Percentiles rank a stretch among this genome's conserved stretches.
Evolutionary conservation across 2,888 invertebrate genomes (phyloP).

Genomic region (Beris chalybata): DNA sequence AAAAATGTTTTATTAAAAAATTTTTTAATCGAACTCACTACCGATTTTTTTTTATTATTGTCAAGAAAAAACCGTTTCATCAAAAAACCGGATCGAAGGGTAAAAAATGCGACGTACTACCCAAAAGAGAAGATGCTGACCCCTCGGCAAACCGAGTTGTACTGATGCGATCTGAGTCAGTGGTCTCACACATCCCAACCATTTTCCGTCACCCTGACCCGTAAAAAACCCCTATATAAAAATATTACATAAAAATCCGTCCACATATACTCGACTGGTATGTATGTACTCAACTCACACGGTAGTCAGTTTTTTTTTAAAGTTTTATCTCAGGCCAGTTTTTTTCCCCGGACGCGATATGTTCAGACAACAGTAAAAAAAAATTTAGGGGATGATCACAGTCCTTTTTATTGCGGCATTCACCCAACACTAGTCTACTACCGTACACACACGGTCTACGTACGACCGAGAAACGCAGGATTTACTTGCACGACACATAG

Average conservation of each 20-base stretch:
- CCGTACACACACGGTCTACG: neutral
- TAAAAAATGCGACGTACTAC: constrained; percentile 6
- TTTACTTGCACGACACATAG: neutral
- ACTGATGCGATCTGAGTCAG: constrained; percentile 39
- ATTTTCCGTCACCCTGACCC: constrained; percentile 16
- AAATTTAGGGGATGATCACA: constrained; percentile 20
- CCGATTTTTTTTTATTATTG: neutral
- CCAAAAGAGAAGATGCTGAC: constrained; percentile 39
- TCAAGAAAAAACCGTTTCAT: neutral
- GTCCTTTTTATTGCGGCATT: constrained; percentile 15
- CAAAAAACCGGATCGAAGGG: neutral
- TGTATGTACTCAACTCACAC: neutral
- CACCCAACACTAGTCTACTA: too few relatives aligned
- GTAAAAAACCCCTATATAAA: constrained; percentile 13
- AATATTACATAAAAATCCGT: constrained; percentile 17
- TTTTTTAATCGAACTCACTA: neutral
- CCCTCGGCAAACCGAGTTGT: constrained; percentile 40
- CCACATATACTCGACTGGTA: constrained; percentile 5
- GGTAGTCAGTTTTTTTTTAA: constrained; percentile 13
- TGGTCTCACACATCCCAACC: constrained; percentile 32
- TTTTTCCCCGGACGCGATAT: neutral
- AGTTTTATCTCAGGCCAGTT: constrained; percentile 9
- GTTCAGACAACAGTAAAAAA: too few relatives aligned
- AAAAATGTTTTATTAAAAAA: too few relatives aligned
- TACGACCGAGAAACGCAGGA: neutral